Evolutionary conservation across 2,797 vertebrate species (phyloP).

Genomic region (Uromys caudimaculatus): DNA sequence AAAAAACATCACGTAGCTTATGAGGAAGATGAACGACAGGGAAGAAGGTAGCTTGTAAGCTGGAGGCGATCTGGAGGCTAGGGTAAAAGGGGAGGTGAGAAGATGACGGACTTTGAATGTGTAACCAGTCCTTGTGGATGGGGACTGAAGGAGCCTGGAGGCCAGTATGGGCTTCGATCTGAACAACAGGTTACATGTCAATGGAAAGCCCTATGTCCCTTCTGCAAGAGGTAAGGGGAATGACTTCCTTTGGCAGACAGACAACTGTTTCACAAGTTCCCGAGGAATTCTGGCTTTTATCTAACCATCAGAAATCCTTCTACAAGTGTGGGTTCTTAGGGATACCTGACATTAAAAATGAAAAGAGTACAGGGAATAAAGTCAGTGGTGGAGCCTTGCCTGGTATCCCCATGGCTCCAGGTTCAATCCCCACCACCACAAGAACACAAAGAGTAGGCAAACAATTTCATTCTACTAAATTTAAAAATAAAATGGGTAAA

Average conservation of each 20-base stretch:
- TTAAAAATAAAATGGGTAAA: slow-evolving; percentile 2
- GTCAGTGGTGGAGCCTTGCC: neutral
- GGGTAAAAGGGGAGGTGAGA: neutral
- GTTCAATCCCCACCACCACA: neutral
- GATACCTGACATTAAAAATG: neutral
- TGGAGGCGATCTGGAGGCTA: neutral
- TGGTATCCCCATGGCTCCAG: neutral
- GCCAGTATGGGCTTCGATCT: neutral
- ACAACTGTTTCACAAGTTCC: neutral
- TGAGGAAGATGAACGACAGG: neutral
- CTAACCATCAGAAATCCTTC: neutral
- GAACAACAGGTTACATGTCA: neutral
- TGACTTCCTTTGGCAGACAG: neutral
- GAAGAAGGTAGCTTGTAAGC: neutral
- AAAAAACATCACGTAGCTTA: neutral
- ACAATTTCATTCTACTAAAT: neutral
- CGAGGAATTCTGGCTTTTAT: neutral
- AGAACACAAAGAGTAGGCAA: neutral
- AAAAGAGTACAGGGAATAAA: neutral
- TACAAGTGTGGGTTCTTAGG: no score
- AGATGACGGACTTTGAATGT: neutral
- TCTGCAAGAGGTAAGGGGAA: neutral
- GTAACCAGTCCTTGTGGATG: neutral
- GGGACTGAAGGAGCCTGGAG: neutral
- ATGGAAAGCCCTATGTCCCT: neutral